phyloP scores from a whole-genome alignment of 2,797 vertebrate genomes.

The Emys orbicularis region DNA sequence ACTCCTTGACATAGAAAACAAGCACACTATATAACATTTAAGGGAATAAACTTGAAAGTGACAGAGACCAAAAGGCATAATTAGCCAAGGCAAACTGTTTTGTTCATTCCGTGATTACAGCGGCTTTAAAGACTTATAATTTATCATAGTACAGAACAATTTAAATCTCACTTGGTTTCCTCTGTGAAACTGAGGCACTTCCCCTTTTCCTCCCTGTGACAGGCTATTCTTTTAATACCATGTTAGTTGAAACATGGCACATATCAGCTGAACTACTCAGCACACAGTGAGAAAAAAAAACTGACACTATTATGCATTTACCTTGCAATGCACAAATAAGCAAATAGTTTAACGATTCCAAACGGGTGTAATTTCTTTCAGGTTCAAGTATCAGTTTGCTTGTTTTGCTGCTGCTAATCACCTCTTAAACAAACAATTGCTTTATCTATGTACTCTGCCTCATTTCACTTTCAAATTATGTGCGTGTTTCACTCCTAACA shows the following conservation, averaged over 20 bases:
- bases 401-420: constrained; percentile 83
- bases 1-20: constrained; percentile 64
- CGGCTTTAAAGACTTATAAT: constrained; percentile 73
- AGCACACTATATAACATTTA: constrained; percentile 61
- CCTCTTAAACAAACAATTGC: constrained; percentile 85
- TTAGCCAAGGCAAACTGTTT: constrained; percentile 76
- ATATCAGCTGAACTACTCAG: not conserved
- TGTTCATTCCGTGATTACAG: constrained; percentile 74
- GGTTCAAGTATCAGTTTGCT: constrained; percentile 83
- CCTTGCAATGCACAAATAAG: constrained; percentile 70
- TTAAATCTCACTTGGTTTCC: constrained; percentile 72
- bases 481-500: constrained; percentile 79
- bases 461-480: constrained; percentile 85
- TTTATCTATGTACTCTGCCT: constrained; percentile 84
- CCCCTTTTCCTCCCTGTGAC: constrained; percentile 54
- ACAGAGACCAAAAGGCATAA: constrained; percentile 75
- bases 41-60: constrained; percentile 77
- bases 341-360: constrained; percentile 69
- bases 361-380: constrained; percentile 79
- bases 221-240: constrained; percentile 63
- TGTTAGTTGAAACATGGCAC: constrained; percentile 33
- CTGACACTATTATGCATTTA: not conserved
- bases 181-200: constrained; percentile 62
- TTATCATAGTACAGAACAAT: constrained; percentile 66
- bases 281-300: not conserved